These are phyloP conservation scores for Drosophila ogumai DNA, from an alignment of 1,140 invertebrate species.

Conservation along the genomic window DNA sequence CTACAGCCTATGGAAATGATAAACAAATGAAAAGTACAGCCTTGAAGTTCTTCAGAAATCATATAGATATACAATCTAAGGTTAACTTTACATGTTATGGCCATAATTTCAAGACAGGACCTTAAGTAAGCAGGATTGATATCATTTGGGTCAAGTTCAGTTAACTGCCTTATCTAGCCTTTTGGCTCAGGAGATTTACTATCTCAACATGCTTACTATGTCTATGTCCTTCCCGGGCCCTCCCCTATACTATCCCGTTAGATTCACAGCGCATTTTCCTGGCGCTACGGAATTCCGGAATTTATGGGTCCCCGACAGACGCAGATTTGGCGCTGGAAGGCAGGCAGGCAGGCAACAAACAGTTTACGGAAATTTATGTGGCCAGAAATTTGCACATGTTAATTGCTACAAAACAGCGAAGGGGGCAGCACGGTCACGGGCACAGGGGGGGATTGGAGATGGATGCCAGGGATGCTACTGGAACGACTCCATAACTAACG, in stretches of 20 bases:
- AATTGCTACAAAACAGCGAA: slow-evolving; percentile 52
- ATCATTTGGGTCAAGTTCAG: slow-evolving; percentile 15
- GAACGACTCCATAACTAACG: slow-evolving; percentile 25
- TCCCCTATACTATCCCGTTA: not conserved
- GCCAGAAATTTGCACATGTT: slow-evolving; percentile 55
- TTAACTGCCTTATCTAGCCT: slow-evolving; percentile 17
- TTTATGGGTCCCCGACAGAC: slow-evolving; percentile 49
- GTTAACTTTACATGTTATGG: not conserved
- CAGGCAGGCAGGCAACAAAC: slow-evolving; percentile 20
- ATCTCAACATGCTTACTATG: slow-evolving; percentile 22
- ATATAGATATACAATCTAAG: not conserved
- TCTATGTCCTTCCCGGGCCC: slow-evolving; percentile 6
- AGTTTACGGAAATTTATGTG: slow-evolving; percentile 54
- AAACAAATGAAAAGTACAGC: not conserved
- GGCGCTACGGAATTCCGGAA: slow-evolving; percentile 19
- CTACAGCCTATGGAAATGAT: not conserved
- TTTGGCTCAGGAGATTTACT: slow-evolving; percentile 19
- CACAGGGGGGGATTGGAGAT: not conserved
- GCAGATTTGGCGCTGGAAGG: slow-evolving; percentile 45
- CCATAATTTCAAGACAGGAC: slow-evolving; percentile 1
- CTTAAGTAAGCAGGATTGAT: slow-evolving; percentile 12
- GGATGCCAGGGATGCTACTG: slow-evolving; percentile 4
- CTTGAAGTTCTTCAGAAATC: not conserved
- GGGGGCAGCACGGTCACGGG: not conserved
- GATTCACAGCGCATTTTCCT: not conserved